phyloP scores from a whole-genome alignment of 2,113 vertebrate species.

The Brevimyrus niger region DNA sequence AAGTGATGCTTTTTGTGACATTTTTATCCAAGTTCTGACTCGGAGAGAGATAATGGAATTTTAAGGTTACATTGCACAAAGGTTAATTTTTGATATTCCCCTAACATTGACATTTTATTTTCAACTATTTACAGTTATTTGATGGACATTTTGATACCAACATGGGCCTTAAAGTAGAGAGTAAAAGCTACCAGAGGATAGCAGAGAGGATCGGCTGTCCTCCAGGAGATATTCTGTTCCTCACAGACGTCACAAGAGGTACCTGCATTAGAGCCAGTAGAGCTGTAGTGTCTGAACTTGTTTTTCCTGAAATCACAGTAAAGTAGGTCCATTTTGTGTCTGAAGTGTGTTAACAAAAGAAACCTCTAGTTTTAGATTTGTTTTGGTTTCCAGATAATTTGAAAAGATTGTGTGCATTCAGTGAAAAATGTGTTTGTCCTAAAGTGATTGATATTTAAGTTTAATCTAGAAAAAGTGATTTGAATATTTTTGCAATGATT shows the following conservation, averaged over 20 bases:
- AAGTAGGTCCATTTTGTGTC: background rate
- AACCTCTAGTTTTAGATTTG: background rate
- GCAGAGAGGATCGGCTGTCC: slow-evolving; percentile 75
- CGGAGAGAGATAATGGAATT: no score
- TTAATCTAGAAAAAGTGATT: no score
- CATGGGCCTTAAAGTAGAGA: slow-evolving; percentile 84
- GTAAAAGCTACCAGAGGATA: slow-evolving; percentile 86
- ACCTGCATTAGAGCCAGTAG: slow-evolving; percentile 6
- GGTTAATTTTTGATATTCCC: background rate
- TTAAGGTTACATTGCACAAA: no score
- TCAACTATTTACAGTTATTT: slow-evolving; percentile 60
- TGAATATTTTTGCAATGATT: background rate
- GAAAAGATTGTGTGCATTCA: background rate
- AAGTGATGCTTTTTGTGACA: no score
- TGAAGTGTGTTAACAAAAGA: background rate
- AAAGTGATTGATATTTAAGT: background rate
- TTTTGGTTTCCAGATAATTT: background rate
- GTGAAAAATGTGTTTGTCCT: background rate
- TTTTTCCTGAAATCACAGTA: background rate
- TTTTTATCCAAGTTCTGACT: slow-evolving; percentile 28
- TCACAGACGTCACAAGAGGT: slow-evolving; percentile 87
- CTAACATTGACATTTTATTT: background rate
- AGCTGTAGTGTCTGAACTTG: background rate
- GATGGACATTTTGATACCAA: slow-evolving; percentile 93
- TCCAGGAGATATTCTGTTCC: slow-evolving; percentile 82